These are phyloP conservation scores for Rhinophrynus dorsalis DNA, from an alignment of 2,797 vertebrate genomes.

Conservation along the genomic window DNA sequence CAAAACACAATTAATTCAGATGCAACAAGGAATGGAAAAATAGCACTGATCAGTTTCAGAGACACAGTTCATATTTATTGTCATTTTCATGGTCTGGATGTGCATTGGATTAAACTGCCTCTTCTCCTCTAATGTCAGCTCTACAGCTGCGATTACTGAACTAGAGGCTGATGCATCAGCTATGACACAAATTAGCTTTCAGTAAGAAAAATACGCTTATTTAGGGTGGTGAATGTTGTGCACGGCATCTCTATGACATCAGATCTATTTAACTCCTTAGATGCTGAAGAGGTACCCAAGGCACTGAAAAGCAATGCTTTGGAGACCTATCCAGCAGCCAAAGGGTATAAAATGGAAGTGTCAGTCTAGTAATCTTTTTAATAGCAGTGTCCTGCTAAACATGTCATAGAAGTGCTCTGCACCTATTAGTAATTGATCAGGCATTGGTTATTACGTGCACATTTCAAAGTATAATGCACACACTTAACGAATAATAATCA, in stretches of 20 bases:
- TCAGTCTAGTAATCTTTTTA: no score
- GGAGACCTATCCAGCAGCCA: no score
- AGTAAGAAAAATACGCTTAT: conserved; percentile 19
- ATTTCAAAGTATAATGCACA: no score
- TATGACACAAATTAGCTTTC: conserved; percentile 43
- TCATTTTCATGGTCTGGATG: not conserved
- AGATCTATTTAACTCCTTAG: no score
- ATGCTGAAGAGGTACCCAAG: no score
- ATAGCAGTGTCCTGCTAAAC: no score
- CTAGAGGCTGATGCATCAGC: not conserved
- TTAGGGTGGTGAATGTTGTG: conserved; percentile 13
- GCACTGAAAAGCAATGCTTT: no score
- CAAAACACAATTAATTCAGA: not conserved
- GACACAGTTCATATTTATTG: not conserved
- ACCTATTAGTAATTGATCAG: no score
- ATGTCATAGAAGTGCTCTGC: no score
- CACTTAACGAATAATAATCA: no score
- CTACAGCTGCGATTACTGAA: conserved; percentile 19
- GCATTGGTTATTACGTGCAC: no score
- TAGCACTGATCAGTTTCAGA: not conserved
- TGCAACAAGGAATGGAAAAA: not conserved
- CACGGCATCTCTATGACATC: conserved; percentile 26
- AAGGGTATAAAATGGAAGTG: no score
- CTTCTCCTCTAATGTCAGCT: not conserved
- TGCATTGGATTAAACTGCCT: conserved; percentile 7